A percentile compares a stretch with the other conserved stretches of the same genome.
These are phyloP conservation scores for Anastrepha obliqua DNA, from an alignment of 1,140 invertebrate species.

Conservation along the genomic window DNA sequence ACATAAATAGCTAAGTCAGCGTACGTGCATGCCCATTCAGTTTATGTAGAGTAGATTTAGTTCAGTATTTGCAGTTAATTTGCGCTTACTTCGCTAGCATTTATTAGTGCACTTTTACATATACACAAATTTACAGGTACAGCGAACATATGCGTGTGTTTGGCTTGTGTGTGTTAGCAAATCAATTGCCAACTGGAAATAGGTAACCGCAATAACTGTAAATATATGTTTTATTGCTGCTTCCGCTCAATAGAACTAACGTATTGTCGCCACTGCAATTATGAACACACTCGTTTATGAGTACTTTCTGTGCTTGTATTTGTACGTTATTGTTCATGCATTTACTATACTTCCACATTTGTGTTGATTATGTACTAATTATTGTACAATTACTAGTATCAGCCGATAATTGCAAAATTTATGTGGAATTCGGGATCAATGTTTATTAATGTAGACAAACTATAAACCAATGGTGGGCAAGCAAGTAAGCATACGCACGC, in stretches of 20 bases:
- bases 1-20: constrained; percentile 17
- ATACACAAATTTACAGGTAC: not conserved
- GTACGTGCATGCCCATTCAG: not conserved
- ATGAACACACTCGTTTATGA: not conserved
- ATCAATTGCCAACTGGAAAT: constrained; percentile 32
- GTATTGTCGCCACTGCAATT: not conserved
- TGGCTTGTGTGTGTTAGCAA: not conserved
- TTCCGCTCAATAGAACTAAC: not conserved
- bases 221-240: not conserved
- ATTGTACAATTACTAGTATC: constrained; percentile 27
- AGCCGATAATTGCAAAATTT: constrained; percentile 39
- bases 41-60: constrained; percentile 25
- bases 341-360: not conserved
- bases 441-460: constrained; percentile 11
- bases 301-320: not conserved
- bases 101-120: constrained; percentile 30
- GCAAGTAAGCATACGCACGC: constrained; percentile 51
- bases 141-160: not conserved
- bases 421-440: constrained; percentile 14
- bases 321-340: constrained; percentile 2
- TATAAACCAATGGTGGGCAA: constrained; percentile 24
- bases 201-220: not conserved
- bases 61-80: constrained; percentile 34
- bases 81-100: constrained; percentile 27
- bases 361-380: constrained; percentile 45